Percentiles rank a stretch among this genome's conserved stretches.
Evolutionary conservation across 2,113 vertebrate species (phyloP).

Genomic region (Coptodon bakossiorum): DNA sequence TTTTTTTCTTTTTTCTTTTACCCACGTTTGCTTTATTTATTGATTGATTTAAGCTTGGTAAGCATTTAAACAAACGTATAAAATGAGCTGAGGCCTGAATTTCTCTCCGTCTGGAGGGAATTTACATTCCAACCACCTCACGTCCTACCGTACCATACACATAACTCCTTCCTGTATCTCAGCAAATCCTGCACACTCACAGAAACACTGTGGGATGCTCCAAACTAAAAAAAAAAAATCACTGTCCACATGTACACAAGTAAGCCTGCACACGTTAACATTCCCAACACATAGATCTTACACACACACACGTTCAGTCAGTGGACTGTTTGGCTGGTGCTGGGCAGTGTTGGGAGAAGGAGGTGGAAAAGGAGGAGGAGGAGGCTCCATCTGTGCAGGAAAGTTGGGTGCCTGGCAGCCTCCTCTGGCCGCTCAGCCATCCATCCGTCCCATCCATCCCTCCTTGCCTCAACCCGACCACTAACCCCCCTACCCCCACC

Average conservation of each 20-base stretch:
- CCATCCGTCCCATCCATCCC: constrained; percentile 8
- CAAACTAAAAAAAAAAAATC: background rate
- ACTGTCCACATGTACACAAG: background rate
- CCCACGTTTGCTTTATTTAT: constrained; percentile 41
- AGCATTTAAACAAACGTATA: constrained; percentile 29
- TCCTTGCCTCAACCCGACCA: background rate
- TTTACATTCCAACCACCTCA: constrained; percentile 55
- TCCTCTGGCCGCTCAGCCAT: constrained; percentile 45
- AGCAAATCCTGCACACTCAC: constrained; percentile 51
- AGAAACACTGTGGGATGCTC: background rate
- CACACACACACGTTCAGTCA: constrained; percentile 2
- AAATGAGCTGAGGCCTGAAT: constrained; percentile 59
- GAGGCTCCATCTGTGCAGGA: constrained; percentile 76
- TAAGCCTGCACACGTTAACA: constrained; percentile 2
- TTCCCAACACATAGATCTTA: background rate
- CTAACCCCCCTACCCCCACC: background rate
- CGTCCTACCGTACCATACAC: background rate
- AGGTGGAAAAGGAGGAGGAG: constrained; percentile 46
- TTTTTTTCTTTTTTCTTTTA: background rate
- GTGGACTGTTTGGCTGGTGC: constrained; percentile 51
- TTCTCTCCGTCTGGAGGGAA: constrained; percentile 60
- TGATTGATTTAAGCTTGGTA: constrained; percentile 45
- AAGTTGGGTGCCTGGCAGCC: constrained; percentile 68
- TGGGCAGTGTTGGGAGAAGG: constrained; percentile 32
- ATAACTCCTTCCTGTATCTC: background rate